A percentile compares a stretch with the other conserved stretches of the same genome.
Conservation (phyloP, 2,113 vertebrate species). For the Cinclus mexicanus region DNA sequence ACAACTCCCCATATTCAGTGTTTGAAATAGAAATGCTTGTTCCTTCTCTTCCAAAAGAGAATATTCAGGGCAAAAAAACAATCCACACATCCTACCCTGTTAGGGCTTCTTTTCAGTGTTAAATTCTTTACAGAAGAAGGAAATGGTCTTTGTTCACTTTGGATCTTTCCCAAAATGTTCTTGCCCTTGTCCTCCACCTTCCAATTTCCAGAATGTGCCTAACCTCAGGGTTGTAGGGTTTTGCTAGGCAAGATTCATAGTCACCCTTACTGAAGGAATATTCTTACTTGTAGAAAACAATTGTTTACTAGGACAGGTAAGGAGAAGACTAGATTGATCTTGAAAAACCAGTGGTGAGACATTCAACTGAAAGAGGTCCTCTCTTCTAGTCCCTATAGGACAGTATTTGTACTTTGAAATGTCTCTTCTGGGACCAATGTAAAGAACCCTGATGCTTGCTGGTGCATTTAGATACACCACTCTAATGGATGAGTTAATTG, state of each 20-base stretch:
- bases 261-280: neutral
- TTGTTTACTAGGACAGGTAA: neutral
- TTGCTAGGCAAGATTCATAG: neutral
- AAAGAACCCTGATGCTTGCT: neutral
- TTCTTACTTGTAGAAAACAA: neutral
- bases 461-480: neutral
- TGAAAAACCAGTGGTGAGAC: neutral
- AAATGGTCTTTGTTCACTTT: neutral
- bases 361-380: neutral
- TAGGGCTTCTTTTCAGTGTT: neutral
- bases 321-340: neutral
- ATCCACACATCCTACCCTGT: accelerated
- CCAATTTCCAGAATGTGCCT: neutral
- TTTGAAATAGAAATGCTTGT: neutral
- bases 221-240: neutral
- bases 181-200: neutral
- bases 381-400: neutral
- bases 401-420: neutral
- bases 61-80: neutral
- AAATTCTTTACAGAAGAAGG: neutral
- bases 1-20: neutral
- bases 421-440: neutral
- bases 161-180: neutral
- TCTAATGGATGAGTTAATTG: slow-evolving; percentile 1
- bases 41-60: neutral